Evolutionary conservation across 2,888 invertebrate genomes (phyloP).

Genomic region (Carterocephalus palaemon): DNA sequence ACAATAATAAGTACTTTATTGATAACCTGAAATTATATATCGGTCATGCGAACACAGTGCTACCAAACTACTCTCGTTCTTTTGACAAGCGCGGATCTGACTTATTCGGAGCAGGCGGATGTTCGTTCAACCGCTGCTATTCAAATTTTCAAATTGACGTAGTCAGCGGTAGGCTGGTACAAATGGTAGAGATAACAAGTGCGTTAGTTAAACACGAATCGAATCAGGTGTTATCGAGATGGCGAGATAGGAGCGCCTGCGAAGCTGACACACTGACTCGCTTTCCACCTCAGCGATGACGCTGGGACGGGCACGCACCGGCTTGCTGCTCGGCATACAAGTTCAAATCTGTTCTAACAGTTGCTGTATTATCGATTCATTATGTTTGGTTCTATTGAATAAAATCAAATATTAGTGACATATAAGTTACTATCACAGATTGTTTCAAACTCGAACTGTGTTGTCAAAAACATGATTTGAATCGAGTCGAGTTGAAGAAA

Average conservation of each 20-base stretch:
- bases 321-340: conserved; percentile 18
- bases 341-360: no score
- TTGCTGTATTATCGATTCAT: no score
- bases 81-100: conserved; percentile 14
- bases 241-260: conserved; percentile 37
- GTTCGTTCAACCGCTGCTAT: conserved; percentile 6
- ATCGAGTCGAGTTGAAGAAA: no score
- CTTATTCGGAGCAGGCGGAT: conserved; percentile 15
- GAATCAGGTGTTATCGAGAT: conserved; percentile 49
- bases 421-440: no score
- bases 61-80: neutral
- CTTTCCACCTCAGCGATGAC: conserved; percentile 57
- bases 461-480: no score
- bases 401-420: conserved; percentile 1
- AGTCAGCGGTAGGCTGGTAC: conserved; percentile 4
- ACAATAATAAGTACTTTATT: no score
- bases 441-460: no score
- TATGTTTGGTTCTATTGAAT: no score
- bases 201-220: conserved; percentile 39
- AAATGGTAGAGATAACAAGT: conserved; percentile 30
- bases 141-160: conserved; percentile 9
- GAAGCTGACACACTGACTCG: conserved; percentile 75
- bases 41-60: conserved; percentile 10
- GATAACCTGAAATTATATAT: neutral
- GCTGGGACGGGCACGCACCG: conserved; percentile 28